Evolutionary conservation across 2,888 invertebrate species (phyloP).

Genomic region (Perizoma flavofasciatum): DNA sequence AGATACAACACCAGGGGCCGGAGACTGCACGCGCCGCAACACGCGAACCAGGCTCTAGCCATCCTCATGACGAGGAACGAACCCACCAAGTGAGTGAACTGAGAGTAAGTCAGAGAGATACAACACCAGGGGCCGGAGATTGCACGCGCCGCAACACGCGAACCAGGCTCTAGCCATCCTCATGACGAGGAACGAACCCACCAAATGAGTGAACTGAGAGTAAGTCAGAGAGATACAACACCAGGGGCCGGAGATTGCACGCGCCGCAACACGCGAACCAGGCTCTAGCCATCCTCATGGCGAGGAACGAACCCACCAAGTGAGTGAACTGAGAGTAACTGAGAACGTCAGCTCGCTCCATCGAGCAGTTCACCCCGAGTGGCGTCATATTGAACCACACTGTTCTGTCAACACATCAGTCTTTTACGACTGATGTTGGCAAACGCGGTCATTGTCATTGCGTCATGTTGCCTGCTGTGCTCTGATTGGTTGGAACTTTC

Average conservation of each 20-base stretch:
- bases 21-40: constrained; percentile 95
- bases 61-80: constrained; percentile 90
- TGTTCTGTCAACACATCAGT: too few species aligned
- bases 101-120: constrained; percentile 92
- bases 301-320: constrained; percentile 79
- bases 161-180: constrained; percentile 95
- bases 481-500: too few species aligned
- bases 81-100: constrained; percentile 52
- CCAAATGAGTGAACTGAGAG: constrained; percentile 46
- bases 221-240: constrained; percentile 95
- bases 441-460: too few species aligned
- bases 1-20: constrained; percentile 98
- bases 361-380: too few species aligned
- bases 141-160: constrained; percentile 96
- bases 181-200: constrained; percentile 85
- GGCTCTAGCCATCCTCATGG: constrained; percentile 95
- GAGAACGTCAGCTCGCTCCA: too few species aligned
- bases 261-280: constrained; percentile 95
- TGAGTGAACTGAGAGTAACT: constrained; percentile 35
- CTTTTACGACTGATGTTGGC: too few species aligned
- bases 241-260: constrained; percentile 94
- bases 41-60: constrained; percentile 94
- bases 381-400: too few species aligned
- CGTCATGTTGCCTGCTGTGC: too few species aligned
- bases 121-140: constrained; percentile 93